Base-by-base conservation (phyloP, 37 sponge, comb jelly and placozoan genomes). In the Mnemiopsis leidyi region DNA sequence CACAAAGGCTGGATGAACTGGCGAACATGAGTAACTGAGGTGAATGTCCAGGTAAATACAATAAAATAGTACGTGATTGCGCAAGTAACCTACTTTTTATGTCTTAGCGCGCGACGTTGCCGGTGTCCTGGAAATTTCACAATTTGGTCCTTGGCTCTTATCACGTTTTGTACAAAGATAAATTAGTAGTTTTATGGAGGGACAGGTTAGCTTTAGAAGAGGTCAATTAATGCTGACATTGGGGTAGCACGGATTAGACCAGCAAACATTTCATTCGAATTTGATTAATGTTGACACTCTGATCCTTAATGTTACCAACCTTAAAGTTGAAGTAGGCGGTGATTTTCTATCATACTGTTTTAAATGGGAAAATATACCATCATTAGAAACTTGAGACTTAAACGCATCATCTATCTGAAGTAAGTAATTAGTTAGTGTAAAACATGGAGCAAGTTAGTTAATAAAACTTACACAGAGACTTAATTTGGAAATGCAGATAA, bases 1-100 rank as follows among this genome's bases (percentile, higher is more conserved):
- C 5, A 79, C 82, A 21, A 34, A 30, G 37, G 82, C 82, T 16
- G 90, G 90, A 39, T 85, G 90, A 13, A 85, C 90, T 7, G 40
- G 40, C 25, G 90, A 85, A 7, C 61, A 85, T 16, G 90, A 40
- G 61, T 36, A 85, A 85, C 90, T 85, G 90, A 82, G 30, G 30
- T n/a, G n/a, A 34, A 82, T 31, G 2, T 31, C 38, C 3, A 82
- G 5, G 38, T 23, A 5, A 36, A 16, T 5, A 29, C 25, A 25
- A 28, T 23, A 71, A 71, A 71, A 23, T 29, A 7, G 73, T 28
- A 28, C 36, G 38, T 35, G 82, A 34, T 23, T 30, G 82, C 82
- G 35, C 35, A 1, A 35, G 3, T 3, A 34, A 82, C 3, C 38
- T 18, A 1, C 1, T 20, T 82, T 31, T 3, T 5, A 34, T 3